These are phyloP conservation scores for Drosophila birchii DNA, from an alignment of 2,888 invertebrate genomes.

Conservation along the genomic window DNA sequence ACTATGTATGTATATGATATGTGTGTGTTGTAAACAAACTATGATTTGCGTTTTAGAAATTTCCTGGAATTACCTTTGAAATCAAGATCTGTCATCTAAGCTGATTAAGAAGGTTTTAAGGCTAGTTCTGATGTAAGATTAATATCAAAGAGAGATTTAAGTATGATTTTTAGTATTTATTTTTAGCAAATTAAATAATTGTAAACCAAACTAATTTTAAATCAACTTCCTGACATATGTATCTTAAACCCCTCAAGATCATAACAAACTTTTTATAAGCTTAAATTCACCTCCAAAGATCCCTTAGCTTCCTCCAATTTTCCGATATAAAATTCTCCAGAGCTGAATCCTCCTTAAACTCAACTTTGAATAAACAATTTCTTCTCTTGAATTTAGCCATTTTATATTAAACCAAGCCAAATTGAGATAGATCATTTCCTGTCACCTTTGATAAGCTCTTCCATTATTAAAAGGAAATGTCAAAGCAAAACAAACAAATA, in stretches of 20 bases:
- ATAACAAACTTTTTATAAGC: too few relatives aligned
- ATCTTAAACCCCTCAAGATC: too few relatives aligned
- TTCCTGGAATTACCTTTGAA: background rate
- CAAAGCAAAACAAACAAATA: slow-evolving; percentile 11
- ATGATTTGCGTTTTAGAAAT: slow-evolving; percentile 1
- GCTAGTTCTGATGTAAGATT: too few relatives aligned
- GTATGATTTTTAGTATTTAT: background rate
- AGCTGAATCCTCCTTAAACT: background rate
- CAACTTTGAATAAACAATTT: background rate
- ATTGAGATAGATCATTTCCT: slow-evolving; percentile 56
- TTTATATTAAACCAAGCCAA: slow-evolving; percentile 32
- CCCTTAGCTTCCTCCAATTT: background rate
- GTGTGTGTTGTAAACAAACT: slow-evolving; percentile 16
- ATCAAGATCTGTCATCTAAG: background rate
- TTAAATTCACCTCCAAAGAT: too few relatives aligned
- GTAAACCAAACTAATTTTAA: background rate
- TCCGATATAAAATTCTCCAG: background rate
- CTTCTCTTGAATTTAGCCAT: slow-evolving; percentile 28
- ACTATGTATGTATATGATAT: too few relatives aligned
- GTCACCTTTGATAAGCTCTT: slow-evolving; percentile 63
- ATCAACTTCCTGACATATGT: background rate
- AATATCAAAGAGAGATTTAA: background rate
- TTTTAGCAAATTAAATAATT: too few relatives aligned
- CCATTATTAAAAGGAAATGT: slow-evolving; percentile 14
- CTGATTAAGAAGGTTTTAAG: background rate